Conservation (phyloP, 2,113 vertebrate species). For the Myodes glareolus region DNA sequence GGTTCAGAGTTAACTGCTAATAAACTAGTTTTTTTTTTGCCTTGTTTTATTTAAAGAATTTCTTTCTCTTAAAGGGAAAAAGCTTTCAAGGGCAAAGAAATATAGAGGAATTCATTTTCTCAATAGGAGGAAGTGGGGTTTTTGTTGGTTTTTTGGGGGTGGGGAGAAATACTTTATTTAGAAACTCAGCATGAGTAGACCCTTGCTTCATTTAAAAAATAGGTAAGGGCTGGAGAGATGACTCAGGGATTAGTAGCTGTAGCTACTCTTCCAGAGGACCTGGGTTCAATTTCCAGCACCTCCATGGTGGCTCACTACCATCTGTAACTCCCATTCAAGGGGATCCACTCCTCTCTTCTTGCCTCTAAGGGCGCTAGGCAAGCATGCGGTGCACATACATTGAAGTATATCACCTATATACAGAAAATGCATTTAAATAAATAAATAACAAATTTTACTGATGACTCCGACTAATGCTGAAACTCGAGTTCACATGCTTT, state of each 20-base stretch:
- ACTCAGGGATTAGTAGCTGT: background rate
- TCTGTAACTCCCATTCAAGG: background rate
- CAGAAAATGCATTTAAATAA: background rate
- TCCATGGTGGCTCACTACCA: background rate
- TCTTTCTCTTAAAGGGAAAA: conserved; percentile 11
- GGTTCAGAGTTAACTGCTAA: conserved; percentile 49
- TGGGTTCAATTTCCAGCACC: background rate
- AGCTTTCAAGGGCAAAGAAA: conserved; percentile 20
- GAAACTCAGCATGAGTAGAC: background rate
- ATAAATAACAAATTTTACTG: background rate
- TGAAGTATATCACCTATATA: background rate
- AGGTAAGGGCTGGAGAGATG: background rate
- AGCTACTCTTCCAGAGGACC: background rate
- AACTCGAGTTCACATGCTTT: background rate
- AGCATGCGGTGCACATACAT: background rate
- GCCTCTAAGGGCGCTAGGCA: background rate
- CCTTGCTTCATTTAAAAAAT: background rate
- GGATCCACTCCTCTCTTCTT: background rate
- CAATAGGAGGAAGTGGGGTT: background rate
- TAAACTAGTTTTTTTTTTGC: background rate
- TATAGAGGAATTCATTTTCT: conserved; percentile 23
- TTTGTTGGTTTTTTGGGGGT: background rate
- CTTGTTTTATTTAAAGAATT: background rate
- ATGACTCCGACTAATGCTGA: background rate
- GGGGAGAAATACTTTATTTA: background rate